Evolutionary conservation across 1,140 invertebrate species (phyloP).

Genomic region (Ips typographus): DNA sequence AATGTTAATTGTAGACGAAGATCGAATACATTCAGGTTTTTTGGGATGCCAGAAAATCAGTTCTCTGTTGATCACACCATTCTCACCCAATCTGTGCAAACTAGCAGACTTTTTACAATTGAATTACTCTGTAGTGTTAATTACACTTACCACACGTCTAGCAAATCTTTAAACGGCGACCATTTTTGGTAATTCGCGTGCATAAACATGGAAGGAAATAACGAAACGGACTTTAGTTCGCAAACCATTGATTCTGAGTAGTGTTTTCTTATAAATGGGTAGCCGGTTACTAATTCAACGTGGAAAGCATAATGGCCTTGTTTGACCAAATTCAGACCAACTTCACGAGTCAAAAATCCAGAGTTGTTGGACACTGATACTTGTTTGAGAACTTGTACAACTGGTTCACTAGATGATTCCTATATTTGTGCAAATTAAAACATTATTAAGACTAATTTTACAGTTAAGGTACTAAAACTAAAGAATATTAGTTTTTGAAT

Average conservation of each 20-base stretch:
- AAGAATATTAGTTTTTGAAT: too few relatives aligned
- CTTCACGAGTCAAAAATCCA: constrained; percentile 8
- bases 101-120: constrained; percentile 9
- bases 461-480: too few relatives aligned
- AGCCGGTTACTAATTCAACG: constrained; percentile 42
- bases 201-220: constrained; percentile 42
- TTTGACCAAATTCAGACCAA: constrained; percentile 41
- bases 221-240: constrained; percentile 43
- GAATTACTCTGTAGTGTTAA: background rate
- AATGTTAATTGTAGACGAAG: constrained; percentile 21
- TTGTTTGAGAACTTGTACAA: constrained; percentile 10
- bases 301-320: constrained; percentile 46
- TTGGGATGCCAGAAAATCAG: constrained; percentile 37
- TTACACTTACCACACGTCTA: constrained; percentile 43
- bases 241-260: constrained; percentile 45
- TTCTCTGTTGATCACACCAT: constrained; percentile 38
- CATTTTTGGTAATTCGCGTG: constrained; percentile 43
- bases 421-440: background rate
- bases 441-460: too few relatives aligned
- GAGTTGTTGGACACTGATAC: constrained; percentile 6
- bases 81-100: constrained; percentile 36
- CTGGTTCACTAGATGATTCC: background rate
- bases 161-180: constrained; percentile 44
- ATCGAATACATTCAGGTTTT: constrained; percentile 39
- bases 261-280: constrained; percentile 43